These are phyloP conservation scores for Pipistrellus kuhlii DNA, from an alignment of 2,797 vertebrate genomes.

Conservation along the genomic window DNA sequence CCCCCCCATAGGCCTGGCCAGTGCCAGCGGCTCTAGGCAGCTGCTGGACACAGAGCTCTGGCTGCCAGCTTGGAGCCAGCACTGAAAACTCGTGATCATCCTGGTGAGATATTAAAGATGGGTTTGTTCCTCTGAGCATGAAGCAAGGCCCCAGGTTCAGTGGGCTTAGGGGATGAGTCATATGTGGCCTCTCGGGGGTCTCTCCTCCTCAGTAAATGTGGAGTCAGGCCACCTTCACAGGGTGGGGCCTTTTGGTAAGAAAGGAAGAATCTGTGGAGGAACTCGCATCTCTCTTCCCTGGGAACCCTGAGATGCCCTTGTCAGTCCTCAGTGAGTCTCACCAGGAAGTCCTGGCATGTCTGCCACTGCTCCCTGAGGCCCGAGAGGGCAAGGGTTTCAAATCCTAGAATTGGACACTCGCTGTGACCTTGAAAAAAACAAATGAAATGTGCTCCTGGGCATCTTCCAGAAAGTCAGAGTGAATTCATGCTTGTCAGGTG, in stretches of 20 bases:
- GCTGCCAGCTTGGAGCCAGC: too few relatives aligned
- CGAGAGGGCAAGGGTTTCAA: neutral
- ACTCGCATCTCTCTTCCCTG: too few relatives aligned
- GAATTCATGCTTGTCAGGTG: neutral
- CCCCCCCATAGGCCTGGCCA: neutral
- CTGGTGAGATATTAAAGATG: neutral
- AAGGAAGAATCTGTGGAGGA: fast-evolving
- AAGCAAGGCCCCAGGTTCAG: too few relatives aligned
- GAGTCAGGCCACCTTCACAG: too few relatives aligned
- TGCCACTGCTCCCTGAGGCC: too few relatives aligned
- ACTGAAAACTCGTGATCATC: neutral
- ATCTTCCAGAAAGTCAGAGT: neutral
- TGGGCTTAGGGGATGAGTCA: too few relatives aligned
- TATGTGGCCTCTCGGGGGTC: too few relatives aligned
- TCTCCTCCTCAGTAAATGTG: too few relatives aligned
- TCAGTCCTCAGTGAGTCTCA: too few relatives aligned
- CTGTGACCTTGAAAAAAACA: neutral
- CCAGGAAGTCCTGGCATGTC: too few relatives aligned
- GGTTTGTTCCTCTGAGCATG: neutral
- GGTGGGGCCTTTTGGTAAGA: too few relatives aligned
- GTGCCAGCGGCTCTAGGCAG: conserved; percentile 36
- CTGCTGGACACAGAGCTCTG: neutral
- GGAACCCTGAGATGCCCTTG: too few relatives aligned
- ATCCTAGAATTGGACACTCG: neutral
- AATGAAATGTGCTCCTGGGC: neutral